phyloP scores from a whole-genome alignment of 1,140 invertebrate species.

The Planococcus citri region DNA sequence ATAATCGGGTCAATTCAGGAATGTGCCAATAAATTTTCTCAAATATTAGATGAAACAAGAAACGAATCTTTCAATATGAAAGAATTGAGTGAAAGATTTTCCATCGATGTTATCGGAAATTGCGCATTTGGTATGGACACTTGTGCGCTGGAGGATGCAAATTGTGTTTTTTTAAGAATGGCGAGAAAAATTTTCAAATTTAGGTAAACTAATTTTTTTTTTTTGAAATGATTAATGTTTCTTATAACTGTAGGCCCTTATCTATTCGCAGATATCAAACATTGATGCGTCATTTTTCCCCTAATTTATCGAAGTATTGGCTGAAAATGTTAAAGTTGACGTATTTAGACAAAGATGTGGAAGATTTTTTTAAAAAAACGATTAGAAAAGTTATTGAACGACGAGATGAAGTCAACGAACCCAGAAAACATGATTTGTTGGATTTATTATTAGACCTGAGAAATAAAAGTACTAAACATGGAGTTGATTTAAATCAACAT shows the following conservation, averaged over 20 bases:
- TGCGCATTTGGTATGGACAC: conserved; percentile 49
- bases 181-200: conserved; percentile 28
- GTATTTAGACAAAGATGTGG: too few relatives aligned
- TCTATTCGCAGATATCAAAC: background rate
- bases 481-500: too few relatives aligned
- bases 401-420: too few relatives aligned
- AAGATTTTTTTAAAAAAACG: background rate
- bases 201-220: background rate
- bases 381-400: too few relatives aligned
- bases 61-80: conserved; percentile 32
- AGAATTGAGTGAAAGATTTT: conserved; percentile 37
- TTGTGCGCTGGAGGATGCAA: conserved; percentile 39
- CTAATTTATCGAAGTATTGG: too few relatives aligned
- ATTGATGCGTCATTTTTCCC: too few relatives aligned
- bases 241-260: too few relatives aligned
- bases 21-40: conserved; percentile 27
- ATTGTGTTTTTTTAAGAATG: conserved; percentile 39
- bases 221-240: too few relatives aligned
- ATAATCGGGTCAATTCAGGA: conserved; percentile 36
- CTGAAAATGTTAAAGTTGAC: too few relatives aligned
- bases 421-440: too few relatives aligned
- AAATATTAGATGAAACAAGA: conserved; percentile 23
- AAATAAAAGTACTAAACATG: too few relatives aligned
- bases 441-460: too few relatives aligned
- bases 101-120: conserved; percentile 48